These are phyloP conservation scores for Agrochola litura DNA, from an alignment of 2,888 invertebrate genomes.

Conservation along the genomic window DNA sequence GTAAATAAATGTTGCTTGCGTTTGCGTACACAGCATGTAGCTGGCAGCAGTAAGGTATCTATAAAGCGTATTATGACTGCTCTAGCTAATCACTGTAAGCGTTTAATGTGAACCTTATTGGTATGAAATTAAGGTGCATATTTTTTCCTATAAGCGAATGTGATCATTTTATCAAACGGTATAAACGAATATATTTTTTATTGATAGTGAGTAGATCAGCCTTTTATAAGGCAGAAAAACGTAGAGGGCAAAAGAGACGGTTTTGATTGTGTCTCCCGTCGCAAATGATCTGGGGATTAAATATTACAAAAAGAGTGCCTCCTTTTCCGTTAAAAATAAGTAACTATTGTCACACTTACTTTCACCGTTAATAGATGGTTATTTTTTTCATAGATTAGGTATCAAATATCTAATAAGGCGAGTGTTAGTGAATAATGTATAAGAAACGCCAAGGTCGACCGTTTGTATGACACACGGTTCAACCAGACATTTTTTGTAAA, in stretches of 20 bases:
- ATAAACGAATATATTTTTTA: background rate
- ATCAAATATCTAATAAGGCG: background rate
- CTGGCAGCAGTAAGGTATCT: background rate
- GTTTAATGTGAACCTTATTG: background rate
- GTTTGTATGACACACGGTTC: constrained; percentile 18
- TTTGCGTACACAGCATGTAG: background rate
- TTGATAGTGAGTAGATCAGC: background rate
- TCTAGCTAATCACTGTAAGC: background rate
- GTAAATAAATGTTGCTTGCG: background rate
- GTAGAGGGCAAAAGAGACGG: background rate
- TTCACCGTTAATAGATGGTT: background rate
- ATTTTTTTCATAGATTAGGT: background rate
- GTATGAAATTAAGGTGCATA: background rate
- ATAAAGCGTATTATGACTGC: background rate
- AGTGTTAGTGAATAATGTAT: constrained; percentile 25
- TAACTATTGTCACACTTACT: too few species aligned
- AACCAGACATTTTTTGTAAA: background rate
- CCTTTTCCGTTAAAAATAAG: background rate
- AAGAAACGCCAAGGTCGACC: constrained; percentile 21
- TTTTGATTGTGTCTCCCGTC: background rate
- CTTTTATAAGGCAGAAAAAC: background rate
- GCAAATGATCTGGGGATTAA: background rate
- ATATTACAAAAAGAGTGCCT: background rate
- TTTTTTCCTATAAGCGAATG: background rate
- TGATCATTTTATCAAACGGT: background rate